Evolutionary conservation across 2,797 vertebrate genomes (phyloP), one percentile per base, ranked within the genome.

Genomic region (Aphelocoma californica): DNA sequence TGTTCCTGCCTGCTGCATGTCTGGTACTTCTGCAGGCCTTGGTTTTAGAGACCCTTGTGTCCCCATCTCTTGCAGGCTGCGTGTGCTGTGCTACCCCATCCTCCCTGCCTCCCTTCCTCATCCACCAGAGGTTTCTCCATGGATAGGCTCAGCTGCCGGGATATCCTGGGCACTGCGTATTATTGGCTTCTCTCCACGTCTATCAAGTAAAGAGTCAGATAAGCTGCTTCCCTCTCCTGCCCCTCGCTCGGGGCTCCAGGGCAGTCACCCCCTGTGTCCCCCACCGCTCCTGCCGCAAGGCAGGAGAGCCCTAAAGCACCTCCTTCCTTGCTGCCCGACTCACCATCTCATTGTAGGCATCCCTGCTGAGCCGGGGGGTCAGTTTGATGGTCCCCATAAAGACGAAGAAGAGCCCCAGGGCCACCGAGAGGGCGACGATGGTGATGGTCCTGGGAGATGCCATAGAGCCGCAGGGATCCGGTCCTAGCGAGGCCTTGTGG

Each of bases 371-470:
- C 70, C 99, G 98, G 17, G 99, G 99, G 3, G 99, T 99, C 96
- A 99, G 98, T 89, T 99, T 99, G 96, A 99, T 99, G 88, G 99
- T 99, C n/a, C 99, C 99, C 99, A 99, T 99, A 44, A 99, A 99
- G 71, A 99, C 99, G 71, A 99, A 99, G 96, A 99, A 99, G 45
- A 99, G 98, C 60, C 99, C 99, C 88, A 99, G 96, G 50, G 99
- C 99, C 72, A 99, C 98, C 3, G 99, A 99, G 36, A 99, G 99
- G 67, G 99, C 99, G 60, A 99, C 98, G 20, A 99, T 99, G 73
- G 99, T 99, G 93, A 99, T n/a, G 57, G 99, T 99, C 97, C 99
- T 98, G 62, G 99, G 99, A 34, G 99, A 99, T 92, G 99, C 98
- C 99, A 99, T 99, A 44, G 90, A 86, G 90, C 91, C 14, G 32